Conservation (phyloP, 2,888 invertebrate genomes). For the Amblyjoppa fuscipennis region DNA sequence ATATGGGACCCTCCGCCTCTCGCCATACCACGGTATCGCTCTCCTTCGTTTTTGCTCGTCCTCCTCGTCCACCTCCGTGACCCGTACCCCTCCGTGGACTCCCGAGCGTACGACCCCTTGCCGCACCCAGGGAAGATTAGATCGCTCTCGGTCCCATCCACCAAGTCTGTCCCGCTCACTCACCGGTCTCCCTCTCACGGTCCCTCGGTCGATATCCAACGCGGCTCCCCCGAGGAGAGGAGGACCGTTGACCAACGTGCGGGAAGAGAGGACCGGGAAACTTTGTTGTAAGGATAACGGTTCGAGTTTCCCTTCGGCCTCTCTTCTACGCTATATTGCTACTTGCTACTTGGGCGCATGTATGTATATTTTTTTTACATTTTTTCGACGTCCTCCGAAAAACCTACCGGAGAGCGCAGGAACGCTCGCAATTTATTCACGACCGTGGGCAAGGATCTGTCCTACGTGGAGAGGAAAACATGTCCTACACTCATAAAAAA, state of each 20-base stretch:
- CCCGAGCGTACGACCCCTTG: conserved; percentile 51
- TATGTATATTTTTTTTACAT: neutral
- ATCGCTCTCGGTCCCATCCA: conserved; percentile 59
- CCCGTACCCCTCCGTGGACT: conserved; percentile 19
- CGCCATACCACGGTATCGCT: conserved; percentile 30
- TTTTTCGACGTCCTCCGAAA: conserved; percentile 44
- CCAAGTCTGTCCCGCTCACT: conserved; percentile 54
- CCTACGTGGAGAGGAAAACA: neutral
- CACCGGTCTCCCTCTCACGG: conserved; percentile 48
- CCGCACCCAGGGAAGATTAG: conserved; percentile 67
- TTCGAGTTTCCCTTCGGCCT: conserved; percentile 32
- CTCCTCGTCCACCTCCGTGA: conserved; percentile 17
- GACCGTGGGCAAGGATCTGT: neutral
- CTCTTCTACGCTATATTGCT: conserved; percentile 2
- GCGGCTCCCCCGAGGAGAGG: conserved; percentile 73
- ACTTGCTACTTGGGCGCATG: neutral
- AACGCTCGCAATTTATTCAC: neutral
- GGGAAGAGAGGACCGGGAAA: conserved; percentile 36
- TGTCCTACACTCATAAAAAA: too few species aligned
- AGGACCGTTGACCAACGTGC: conserved; percentile 75
- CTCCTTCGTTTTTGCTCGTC: conserved; percentile 23
- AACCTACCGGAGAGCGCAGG: neutral
- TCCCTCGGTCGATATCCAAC: conserved; percentile 77
- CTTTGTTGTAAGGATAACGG: conserved; percentile 56
- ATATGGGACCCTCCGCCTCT: conserved; percentile 64